Base-by-base conservation (phyloP, 2,113 vertebrate species). In the Heterochromis multidens region DNA sequence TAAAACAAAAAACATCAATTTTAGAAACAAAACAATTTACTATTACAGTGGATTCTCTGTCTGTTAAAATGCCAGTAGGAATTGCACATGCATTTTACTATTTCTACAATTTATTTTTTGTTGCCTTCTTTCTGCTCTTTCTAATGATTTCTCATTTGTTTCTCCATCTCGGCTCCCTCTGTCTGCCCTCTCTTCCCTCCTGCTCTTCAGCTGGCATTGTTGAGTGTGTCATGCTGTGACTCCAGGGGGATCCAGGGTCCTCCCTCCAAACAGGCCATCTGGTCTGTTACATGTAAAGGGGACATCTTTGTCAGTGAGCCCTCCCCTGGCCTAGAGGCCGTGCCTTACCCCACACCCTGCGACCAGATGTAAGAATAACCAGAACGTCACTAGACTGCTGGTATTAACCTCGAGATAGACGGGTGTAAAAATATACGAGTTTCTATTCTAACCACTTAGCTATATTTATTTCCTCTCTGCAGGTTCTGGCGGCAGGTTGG, bases 401-500 rank as follows among this genome's bases (percentile, higher is more conserved):
- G 19, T 1, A 3, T 9, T 33, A 23, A 61, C 19, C 40, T 27
- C 74, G 21, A 59, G 23, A 3, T 56, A 5, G 12, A 58, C n/a
- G 9, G 12, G 14, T 31, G 21, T n/a, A 35, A 65, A 46, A n/a
- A 19, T 31, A 59, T 35, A 16, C 10, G 7, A 25, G 2, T 46
- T 79, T 79, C 3, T 46, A 8, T 23, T 56, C 23, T 4, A 19
- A 9, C 6, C 6, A 5, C 77, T 27, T n/a, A 12, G 12, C 8
- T 33, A 9, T 2, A 5, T 31, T 67, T 60, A 7, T 46, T 49
- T 60, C 13, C 5, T 79, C 33, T 14, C 49, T 77, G 33, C 93
- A 99, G 99, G 98, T 99, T 98, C 90, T 99, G 99, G 99, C 95
- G 96, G 13, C 99, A 99, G 91, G 94, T 99, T 4, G 98, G 99